Conservation (phyloP, 2,797 vertebrate species). For the Triplophysa bombifrons region DNA sequence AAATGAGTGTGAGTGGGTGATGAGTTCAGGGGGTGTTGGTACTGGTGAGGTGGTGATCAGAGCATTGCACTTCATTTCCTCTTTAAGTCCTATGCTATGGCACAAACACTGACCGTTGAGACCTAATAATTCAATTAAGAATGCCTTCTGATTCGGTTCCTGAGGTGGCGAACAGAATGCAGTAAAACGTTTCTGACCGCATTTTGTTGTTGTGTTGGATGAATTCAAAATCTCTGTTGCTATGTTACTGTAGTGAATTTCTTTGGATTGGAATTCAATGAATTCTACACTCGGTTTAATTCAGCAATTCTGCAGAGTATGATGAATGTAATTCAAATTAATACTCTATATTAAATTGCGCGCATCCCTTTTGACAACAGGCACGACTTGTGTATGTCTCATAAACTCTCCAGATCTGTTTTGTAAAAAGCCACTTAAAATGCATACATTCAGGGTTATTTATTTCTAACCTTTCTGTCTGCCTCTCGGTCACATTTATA, state of each 20-base stretch:
- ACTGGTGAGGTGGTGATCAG: background rate
- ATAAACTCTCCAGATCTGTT: background rate
- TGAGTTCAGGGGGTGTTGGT: background rate
- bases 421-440: background rate
- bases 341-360: background rate
- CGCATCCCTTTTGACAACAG: background rate
- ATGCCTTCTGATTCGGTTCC: background rate
- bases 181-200: background rate
- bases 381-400: background rate
- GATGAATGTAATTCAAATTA: no score
- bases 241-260: background rate
- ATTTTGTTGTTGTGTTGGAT: background rate
- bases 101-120: background rate
- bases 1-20: background rate
- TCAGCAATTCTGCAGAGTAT: no score
- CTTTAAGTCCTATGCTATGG: background rate
- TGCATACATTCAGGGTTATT: conserved; percentile 8
- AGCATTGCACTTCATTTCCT: background rate
- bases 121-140: background rate
- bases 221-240: background rate
- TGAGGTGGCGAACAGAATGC: background rate
- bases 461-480: background rate
- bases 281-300: background rate
- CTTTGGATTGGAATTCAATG: background rate
- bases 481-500: background rate